These are phyloP conservation scores for Bostrychus sinensis DNA, from an alignment of 2,113 vertebrate species.

Conservation along the genomic window DNA sequence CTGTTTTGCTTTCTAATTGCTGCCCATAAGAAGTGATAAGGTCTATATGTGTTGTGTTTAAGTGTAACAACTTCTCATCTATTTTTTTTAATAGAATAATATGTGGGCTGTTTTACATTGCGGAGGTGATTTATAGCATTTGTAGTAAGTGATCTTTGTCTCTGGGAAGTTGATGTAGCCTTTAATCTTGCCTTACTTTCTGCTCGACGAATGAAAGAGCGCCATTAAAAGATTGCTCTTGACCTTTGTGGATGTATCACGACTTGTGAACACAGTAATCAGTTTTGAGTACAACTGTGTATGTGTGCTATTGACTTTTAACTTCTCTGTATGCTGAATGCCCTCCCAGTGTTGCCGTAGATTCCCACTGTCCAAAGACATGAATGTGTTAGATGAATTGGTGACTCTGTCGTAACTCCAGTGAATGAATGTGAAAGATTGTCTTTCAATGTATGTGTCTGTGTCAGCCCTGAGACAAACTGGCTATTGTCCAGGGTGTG, in stretches of 20 bases:
- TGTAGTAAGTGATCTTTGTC: conserved; percentile 1
- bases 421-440: too few relatives aligned
- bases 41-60: not conserved
- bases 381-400: too few relatives aligned
- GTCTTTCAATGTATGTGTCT: too few relatives aligned
- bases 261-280: conserved; percentile 19
- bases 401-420: too few relatives aligned
- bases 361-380: too few relatives aligned
- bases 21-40: conserved; percentile 4
- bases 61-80: not conserved
- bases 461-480: too few relatives aligned
- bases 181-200: conserved; percentile 32
- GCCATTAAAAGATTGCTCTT: conserved; percentile 40
- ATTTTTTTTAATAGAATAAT: not conserved
- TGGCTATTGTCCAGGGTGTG: too few relatives aligned
- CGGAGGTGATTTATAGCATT: not conserved
- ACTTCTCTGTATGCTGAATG: not conserved
- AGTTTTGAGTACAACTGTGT: not conserved
- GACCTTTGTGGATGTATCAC: conserved; percentile 47
- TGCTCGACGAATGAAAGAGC: conserved; percentile 25
- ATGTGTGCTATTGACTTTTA: not conserved
- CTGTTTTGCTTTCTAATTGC: conserved; percentile 11
- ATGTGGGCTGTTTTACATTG: not conserved
- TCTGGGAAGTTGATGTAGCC: conserved; percentile 28
- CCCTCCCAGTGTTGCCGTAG: too few relatives aligned